phyloP scores from a whole-genome alignment of 1,140 invertebrate genomes.

The Papilio helenus region DNA sequence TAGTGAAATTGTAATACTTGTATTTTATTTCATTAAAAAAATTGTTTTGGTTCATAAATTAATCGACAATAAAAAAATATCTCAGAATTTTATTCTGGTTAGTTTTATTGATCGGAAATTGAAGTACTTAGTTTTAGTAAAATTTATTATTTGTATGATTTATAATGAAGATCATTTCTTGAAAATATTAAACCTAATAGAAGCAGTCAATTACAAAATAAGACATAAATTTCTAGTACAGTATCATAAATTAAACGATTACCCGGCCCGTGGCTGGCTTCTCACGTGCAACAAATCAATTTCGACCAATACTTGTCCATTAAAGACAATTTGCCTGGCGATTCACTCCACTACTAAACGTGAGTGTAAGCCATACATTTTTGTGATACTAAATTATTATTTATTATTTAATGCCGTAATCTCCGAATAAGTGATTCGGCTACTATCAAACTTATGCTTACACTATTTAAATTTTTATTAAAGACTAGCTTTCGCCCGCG shows the following conservation, averaged over 20 bases:
- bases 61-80: too few species aligned
- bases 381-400: neutral
- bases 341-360: neutral
- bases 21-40: too few species aligned
- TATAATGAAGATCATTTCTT: too few species aligned
- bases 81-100: too few species aligned
- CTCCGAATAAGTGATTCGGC: neutral
- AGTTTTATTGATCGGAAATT: too few species aligned
- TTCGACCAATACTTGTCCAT: conserved; percentile 25
- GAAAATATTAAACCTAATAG: neutral
- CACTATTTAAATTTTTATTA: too few species aligned
- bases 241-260: conserved; percentile 34
- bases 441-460: neutral
- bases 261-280: conserved; percentile 3
- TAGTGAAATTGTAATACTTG: too few species aligned
- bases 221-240: conserved; percentile 25
- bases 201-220: neutral
- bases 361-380: conserved; percentile 16
- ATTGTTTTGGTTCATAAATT: too few species aligned
- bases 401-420: neutral
- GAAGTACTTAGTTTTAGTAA: too few species aligned
- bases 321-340: conserved; percentile 33
- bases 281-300: conserved; percentile 34
- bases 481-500: too few species aligned
- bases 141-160: too few species aligned